Evolutionary conservation across 1,140 invertebrate species (phyloP).

Genomic region (Drosophila orena): DNA sequence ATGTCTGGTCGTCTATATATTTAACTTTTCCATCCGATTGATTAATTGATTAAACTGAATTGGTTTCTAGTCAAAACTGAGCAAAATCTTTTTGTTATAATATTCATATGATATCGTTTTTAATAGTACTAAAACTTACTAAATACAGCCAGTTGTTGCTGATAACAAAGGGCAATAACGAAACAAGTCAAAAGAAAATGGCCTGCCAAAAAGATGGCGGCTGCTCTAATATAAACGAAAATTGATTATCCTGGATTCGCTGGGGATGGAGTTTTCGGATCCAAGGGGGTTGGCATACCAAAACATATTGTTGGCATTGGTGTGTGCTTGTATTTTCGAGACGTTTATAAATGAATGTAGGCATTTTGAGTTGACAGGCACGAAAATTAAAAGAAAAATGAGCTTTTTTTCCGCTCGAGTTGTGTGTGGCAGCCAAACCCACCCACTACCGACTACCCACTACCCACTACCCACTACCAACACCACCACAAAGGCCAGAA

Average conservation of each 20-base stretch:
- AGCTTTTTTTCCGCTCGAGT: slow-evolving; percentile 62
- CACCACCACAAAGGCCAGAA: slow-evolving; percentile 25
- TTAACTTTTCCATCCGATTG: background rate
- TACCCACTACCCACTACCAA: too few species aligned
- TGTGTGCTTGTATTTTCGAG: slow-evolving; percentile 54
- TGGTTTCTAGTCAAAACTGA: background rate
- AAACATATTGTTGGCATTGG: slow-evolving; percentile 25
- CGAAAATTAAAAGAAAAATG: slow-evolving; percentile 84
- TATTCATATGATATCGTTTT: background rate
- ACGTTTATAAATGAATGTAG: slow-evolving; percentile 84
- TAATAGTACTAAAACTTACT: slow-evolving; percentile 1
- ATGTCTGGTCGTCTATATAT: slow-evolving; percentile 1
- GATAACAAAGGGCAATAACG: slow-evolving; percentile 22
- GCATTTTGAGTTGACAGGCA: slow-evolving; percentile 84
- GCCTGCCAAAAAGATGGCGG: slow-evolving; percentile 64
- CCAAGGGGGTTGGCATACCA: background rate
- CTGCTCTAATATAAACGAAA: slow-evolving; percentile 71
- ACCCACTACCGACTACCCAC: slow-evolving; percentile 26
- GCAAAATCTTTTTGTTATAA: too few species aligned
- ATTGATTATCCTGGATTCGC: slow-evolving; percentile 70
- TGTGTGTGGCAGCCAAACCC: slow-evolving; percentile 20
- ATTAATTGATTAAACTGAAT: background rate
- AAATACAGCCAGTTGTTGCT: background rate
- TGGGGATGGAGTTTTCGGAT: background rate
- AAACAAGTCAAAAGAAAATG: slow-evolving; percentile 31